Evolutionary conservation across 1,140 invertebrate genomes (phyloP).

Genomic region (Euura lappo): DNA sequence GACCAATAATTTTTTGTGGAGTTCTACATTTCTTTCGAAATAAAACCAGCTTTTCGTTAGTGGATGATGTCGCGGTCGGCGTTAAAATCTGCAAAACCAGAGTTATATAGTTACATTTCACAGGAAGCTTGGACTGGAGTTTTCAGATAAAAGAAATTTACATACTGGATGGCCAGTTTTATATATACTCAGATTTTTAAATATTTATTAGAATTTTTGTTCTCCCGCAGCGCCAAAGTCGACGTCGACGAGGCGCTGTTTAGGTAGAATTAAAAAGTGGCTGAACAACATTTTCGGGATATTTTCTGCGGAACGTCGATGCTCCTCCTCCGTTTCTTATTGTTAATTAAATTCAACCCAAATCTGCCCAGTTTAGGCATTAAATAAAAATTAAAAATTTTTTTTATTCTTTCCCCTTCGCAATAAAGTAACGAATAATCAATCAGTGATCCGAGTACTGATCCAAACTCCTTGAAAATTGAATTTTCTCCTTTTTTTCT

Average conservation of each 20-base stretch:
- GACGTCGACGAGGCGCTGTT: neutral
- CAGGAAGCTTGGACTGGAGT: neutral
- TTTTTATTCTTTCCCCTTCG: no score
- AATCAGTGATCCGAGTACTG: no score
- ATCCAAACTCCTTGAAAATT: no score
- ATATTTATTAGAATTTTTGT: neutral
- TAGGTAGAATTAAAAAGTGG: neutral
- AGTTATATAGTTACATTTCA: neutral
- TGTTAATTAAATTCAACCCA: neutral
- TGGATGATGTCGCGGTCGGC: no score
- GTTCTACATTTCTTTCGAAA: no score
- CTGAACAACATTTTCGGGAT: neutral
- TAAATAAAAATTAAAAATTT: no score
- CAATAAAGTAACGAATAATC: no score
- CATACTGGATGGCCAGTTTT: neutral
- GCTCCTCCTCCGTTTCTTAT: neutral
- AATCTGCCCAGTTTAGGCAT: no score
- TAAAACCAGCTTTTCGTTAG: no score
- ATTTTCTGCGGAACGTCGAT: neutral
- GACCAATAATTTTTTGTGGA: no score
- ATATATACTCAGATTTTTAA: neutral
- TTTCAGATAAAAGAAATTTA: conserved; percentile 5
- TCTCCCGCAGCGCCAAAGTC: neutral
- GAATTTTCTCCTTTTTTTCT: no score
- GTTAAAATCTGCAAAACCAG: no score